phyloP scores from a whole-genome alignment of 2,113 vertebrate genomes.

The Anser cygnoides region DNA sequence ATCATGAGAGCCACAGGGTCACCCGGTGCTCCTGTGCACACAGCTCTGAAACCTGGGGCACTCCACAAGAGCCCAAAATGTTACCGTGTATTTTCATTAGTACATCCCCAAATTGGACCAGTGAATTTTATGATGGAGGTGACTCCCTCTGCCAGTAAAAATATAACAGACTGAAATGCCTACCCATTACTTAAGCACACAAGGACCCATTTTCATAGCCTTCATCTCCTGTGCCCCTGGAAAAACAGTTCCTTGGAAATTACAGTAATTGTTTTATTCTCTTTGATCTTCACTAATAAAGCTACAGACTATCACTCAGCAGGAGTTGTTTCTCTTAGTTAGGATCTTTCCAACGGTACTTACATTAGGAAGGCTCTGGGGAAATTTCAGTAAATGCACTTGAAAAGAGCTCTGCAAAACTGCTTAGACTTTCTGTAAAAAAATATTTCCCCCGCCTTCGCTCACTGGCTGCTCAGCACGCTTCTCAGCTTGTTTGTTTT shows the following conservation, averaged over 20 bases:
- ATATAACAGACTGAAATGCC: neutral
- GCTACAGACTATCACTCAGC: slow-evolving; percentile 1
- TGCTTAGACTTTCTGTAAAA: neutral
- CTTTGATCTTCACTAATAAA: slow-evolving; percentile 28
- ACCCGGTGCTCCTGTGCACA: neutral
- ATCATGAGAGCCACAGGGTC: accelerated
- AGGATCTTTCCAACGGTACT: slow-evolving; percentile 4
- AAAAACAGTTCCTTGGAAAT: slow-evolving; percentile 29
- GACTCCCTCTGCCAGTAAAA: neutral
- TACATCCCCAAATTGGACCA: neutral
- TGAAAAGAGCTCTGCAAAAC: slow-evolving; percentile 32
- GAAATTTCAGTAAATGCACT: slow-evolving; percentile 45
- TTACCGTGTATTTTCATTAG: neutral
- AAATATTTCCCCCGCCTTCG: neutral
- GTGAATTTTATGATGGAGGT: neutral
- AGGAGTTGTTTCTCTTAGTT: slow-evolving; percentile 19
- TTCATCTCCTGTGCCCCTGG: neutral
- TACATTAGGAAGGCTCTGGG: slow-evolving; percentile 34
- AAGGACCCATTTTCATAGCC: neutral
- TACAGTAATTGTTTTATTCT: slow-evolving; percentile 39
- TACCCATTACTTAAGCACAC: neutral
- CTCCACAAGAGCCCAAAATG: neutral
- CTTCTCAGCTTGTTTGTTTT: slow-evolving; percentile 20
- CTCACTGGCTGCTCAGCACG: neutral
- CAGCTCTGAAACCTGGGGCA: neutral